Evolutionary conservation across 2,888 invertebrate species (phyloP).

Genomic region (Ichneumoninae sp.): DNA sequence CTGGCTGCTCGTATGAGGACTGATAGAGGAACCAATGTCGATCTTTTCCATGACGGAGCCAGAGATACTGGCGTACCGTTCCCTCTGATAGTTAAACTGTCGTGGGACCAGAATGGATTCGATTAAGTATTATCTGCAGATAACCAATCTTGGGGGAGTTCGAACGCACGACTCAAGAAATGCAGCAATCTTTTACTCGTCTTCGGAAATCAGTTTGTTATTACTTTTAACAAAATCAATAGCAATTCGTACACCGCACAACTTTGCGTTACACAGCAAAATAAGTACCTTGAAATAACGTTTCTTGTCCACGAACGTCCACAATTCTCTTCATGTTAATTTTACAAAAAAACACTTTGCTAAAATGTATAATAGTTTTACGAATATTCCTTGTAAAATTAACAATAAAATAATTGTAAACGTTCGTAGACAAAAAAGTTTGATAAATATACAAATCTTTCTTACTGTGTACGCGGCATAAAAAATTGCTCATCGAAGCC

Average conservation of each 20-base stretch:
- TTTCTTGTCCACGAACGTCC: too few species aligned
- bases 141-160: slow-evolving; percentile 45
- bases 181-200: slow-evolving; percentile 5
- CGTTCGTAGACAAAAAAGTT: not conserved
- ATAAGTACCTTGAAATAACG: too few species aligned
- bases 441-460: too few species aligned
- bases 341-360: too few species aligned
- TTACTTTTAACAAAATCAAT: not conserved
- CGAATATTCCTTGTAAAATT: too few species aligned
- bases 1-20: slow-evolving; percentile 91
- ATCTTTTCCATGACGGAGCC: slow-evolving; percentile 93
- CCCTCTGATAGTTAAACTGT: slow-evolving; percentile 91
- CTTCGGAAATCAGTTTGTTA: not conserved
- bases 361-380: too few species aligned
- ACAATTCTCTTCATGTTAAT: too few species aligned
- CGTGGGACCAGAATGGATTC: slow-evolving; percentile 75
- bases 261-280: not conserved
- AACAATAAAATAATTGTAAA: too few species aligned
- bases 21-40: slow-evolving; percentile 91
- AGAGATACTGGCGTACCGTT: slow-evolving; percentile 93
- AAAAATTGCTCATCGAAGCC: not conserved
- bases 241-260: not conserved
- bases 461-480: not conserved
- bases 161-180: slow-evolving; percentile 15
- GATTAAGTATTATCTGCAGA: slow-evolving; percentile 50